Conservation (phyloP, 2,113 vertebrate genomes). For the Uropsilus gracilis region DNA sequence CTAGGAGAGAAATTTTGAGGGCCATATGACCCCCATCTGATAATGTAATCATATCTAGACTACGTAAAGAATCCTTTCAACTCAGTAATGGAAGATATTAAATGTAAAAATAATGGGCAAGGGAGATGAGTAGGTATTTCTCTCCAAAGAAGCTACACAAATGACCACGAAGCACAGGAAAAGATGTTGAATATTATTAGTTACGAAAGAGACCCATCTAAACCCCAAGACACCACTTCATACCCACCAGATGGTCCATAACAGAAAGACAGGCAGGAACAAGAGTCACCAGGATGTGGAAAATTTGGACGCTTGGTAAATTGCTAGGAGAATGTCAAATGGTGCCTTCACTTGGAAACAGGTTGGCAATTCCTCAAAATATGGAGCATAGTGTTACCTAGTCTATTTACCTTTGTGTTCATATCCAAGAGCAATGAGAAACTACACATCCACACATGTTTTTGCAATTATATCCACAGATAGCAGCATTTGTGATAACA, state of each 20-base stretch:
- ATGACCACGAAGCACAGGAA: background rate
- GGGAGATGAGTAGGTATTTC: background rate
- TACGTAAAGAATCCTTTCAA: background rate
- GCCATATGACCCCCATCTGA: no score
- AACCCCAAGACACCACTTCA: background rate
- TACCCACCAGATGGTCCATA: background rate
- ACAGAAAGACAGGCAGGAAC: background rate
- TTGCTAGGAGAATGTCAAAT: background rate
- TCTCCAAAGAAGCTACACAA: background rate
- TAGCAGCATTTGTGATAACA: background rate
- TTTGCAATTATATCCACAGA: background rate
- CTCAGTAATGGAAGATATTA: background rate
- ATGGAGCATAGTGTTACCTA: background rate
- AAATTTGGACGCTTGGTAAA: background rate
- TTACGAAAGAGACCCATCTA: background rate
- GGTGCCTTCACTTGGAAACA: background rate
- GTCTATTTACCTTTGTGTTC: background rate
- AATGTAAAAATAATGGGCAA: background rate
- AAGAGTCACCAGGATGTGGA: background rate
- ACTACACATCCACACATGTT: background rate
- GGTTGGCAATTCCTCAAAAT: background rate
- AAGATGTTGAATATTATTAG: background rate
- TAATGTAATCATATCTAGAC: background rate
- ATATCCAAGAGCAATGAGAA: background rate
- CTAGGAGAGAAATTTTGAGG: background rate